Conservation (phyloP, 2,888 invertebrate species). For the Amiota communis region DNA sequence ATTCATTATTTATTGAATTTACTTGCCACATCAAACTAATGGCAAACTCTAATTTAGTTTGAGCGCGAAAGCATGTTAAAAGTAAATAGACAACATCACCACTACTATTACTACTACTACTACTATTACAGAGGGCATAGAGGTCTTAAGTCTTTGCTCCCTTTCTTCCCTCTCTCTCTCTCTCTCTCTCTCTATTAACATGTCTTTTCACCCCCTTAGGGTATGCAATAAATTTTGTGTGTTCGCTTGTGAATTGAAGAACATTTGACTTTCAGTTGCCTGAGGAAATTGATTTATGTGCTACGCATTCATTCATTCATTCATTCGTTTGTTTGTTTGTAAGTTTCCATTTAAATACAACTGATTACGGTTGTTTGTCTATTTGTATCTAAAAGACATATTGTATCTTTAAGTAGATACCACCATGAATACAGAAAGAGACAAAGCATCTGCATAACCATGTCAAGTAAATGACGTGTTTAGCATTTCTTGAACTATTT, state of each 20-base stretch:
- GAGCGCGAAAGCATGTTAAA: conserved; percentile 19
- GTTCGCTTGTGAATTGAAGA: conserved; percentile 2
- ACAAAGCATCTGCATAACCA: no score
- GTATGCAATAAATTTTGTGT: conserved; percentile 48
- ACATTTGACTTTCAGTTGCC: conserved; percentile 31
- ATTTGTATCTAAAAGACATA: no score
- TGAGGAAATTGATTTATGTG: conserved; percentile 51
- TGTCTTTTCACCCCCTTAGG: conserved; percentile 33
- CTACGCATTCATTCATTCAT: background rate
- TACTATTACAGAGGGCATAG: no score
- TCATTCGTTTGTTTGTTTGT: no score
- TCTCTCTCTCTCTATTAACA: no score
- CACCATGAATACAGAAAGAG: no score
- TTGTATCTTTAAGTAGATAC: no score
- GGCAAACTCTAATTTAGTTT: conserved; percentile 49
- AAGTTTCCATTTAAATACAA: no score
- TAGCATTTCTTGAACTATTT: conserved; percentile 12
- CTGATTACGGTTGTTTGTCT: no score
- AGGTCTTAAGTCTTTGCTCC: no score
- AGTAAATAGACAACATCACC: background rate
- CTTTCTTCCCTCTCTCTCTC: no score
- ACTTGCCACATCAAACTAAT: conserved; percentile 47
- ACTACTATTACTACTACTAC: no score
- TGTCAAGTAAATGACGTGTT: conserved; percentile 23
- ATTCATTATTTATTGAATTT: conserved; percentile 51